Conservation (phyloP, 2,888 invertebrate species). For the Panzeria rudis region DNA sequence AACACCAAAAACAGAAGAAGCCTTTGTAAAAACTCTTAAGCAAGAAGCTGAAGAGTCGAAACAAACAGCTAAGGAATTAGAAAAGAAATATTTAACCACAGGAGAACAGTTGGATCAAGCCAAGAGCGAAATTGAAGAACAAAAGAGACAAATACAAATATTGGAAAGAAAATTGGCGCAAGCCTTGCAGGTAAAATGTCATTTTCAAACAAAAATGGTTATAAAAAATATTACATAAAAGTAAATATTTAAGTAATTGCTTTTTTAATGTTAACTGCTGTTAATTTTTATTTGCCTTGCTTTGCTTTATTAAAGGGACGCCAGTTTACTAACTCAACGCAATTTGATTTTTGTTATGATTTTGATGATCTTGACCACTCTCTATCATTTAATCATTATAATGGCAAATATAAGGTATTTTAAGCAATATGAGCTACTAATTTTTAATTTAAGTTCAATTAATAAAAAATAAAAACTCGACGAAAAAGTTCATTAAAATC, state of each 20-base stretch:
- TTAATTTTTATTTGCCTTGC: conserved; percentile 65
- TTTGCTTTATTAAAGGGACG: conserved; percentile 68
- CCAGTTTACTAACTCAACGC: conserved; percentile 78
- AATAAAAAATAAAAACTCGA: not conserved
- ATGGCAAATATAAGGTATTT: conserved; percentile 73
- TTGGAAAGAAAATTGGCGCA: conserved; percentile 91
- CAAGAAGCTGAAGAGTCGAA: conserved; percentile 90
- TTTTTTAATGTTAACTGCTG: conserved; percentile 21
- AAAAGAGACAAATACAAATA: conserved; percentile 90
- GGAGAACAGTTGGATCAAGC: conserved; percentile 91
- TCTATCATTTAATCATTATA: conserved; percentile 76
- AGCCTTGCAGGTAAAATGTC: conserved; percentile 85
- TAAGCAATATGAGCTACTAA: conserved; percentile 23
- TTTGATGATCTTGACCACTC: conserved; percentile 80
- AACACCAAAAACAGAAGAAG: conserved; percentile 85
- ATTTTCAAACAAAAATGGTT: conserved; percentile 3
- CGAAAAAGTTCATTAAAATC: not conserved
- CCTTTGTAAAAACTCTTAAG: conserved; percentile 88
- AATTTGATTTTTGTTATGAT: conserved; percentile 82
- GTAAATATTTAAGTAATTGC: conserved; percentile 13
- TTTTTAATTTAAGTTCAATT: conserved; percentile 9
- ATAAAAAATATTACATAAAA: not conserved
- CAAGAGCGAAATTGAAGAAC: conserved; percentile 91
- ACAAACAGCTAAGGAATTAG: conserved; percentile 91
- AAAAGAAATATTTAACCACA: conserved; percentile 90